These are phyloP conservation scores for Cephus runcator DNA, from an alignment of 2,888 invertebrate genomes.

Conservation along the genomic window DNA sequence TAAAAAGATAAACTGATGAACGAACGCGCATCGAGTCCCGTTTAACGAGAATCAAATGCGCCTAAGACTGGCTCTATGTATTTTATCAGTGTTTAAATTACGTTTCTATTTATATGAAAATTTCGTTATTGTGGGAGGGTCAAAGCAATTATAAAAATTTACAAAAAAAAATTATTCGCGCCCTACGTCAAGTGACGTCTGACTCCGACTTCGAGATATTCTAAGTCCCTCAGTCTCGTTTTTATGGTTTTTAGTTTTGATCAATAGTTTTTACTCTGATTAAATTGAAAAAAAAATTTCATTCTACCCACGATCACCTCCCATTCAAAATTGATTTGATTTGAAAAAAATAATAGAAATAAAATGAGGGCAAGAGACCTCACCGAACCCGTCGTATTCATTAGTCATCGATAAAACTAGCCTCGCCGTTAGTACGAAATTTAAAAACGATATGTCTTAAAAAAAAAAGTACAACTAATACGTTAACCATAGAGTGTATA, in stretches of 20 bases:
- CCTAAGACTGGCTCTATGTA: neutral
- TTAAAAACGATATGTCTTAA: neutral
- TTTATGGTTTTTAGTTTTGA: neutral
- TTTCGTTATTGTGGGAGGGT: conserved; percentile 1
- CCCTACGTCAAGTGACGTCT: conserved; percentile 17
- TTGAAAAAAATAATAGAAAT: neutral
- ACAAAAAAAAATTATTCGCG: neutral
- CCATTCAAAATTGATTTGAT: neutral
- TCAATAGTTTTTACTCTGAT: neutral
- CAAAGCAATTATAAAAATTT: neutral
- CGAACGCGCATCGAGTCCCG: conserved; percentile 21
- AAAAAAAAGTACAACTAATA: neutral
- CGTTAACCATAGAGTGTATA: conserved; percentile 24
- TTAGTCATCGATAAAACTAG: neutral
- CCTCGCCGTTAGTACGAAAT: neutral
- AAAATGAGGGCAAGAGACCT: neutral
- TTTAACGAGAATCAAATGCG: conserved; percentile 13
- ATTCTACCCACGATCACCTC: too few species aligned
- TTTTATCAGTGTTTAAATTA: conserved; percentile 26
- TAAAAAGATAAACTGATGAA: neutral
- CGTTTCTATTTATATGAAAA: conserved; percentile 17
- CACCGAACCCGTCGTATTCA: neutral
- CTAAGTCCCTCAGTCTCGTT: neutral
- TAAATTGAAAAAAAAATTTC: neutral
- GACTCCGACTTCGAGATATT: neutral